phyloP scores from a whole-genome alignment of 2,888 invertebrate species.

The Coremacera marginata region DNA sequence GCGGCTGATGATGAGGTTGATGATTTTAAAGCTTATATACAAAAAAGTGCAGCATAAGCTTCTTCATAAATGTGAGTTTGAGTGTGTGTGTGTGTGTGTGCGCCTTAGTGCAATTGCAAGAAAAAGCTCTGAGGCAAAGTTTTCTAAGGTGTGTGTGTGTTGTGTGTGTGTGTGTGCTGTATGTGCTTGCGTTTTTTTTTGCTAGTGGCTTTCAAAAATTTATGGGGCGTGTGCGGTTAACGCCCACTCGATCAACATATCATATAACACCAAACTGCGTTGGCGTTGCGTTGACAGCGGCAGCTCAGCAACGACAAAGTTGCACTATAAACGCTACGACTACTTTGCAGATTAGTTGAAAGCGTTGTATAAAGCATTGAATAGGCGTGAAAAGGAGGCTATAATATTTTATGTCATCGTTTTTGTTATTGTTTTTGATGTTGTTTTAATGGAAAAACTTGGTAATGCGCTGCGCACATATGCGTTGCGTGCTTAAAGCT shows the following conservation, averaged over 20 bases:
- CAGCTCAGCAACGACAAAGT: too few relatives aligned
- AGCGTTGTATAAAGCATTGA: background rate
- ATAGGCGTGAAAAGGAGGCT: background rate
- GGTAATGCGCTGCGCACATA: slow-evolving; percentile 13
- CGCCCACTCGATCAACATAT: slow-evolving; percentile 7
- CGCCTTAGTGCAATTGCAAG: background rate
- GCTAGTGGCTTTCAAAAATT: background rate
- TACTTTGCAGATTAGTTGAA: too few relatives aligned
- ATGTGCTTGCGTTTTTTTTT: slow-evolving; percentile 2
- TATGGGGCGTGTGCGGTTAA: slow-evolving; percentile 14
- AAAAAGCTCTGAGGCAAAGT: background rate
- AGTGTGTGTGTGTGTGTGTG: background rate
- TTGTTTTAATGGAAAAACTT: slow-evolving; percentile 26
- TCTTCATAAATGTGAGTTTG: background rate
- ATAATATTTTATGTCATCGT: background rate
- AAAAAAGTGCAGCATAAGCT: background rate
- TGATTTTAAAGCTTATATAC: too few relatives aligned
- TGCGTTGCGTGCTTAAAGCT: background rate
- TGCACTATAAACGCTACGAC: too few relatives aligned
- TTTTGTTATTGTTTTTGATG: too few relatives aligned
- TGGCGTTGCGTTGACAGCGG: too few relatives aligned
- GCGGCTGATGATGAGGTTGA: too few relatives aligned
- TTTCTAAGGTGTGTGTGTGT: background rate
- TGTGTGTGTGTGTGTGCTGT: background rate
- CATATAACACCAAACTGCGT: too few relatives aligned